Evolutionary conservation across 2,113 vertebrate genomes (phyloP).

Genomic region (Mastomys coucha): DNA sequence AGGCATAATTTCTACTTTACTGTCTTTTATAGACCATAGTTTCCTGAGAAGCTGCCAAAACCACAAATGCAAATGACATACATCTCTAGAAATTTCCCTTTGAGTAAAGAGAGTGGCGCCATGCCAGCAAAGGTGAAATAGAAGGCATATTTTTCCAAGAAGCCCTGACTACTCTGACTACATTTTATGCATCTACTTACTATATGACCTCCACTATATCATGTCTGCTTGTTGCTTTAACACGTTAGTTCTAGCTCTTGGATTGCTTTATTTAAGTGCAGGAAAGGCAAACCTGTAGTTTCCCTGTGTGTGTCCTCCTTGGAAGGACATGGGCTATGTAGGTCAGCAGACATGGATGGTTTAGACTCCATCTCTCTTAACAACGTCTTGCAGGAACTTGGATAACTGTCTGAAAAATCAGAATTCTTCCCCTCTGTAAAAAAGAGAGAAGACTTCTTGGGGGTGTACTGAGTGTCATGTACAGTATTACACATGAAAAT

Average conservation of each 20-base stretch:
- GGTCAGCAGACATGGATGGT: background rate
- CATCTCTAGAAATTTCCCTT: slow-evolving; percentile 65
- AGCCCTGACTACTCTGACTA: background rate
- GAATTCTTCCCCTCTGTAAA: slow-evolving; percentile 44
- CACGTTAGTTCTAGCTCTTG: slow-evolving; percentile 28
- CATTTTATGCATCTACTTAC: slow-evolving; percentile 44
- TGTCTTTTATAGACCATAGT: slow-evolving; percentile 40
- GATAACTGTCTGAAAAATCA: background rate
- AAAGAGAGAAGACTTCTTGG: slow-evolving; percentile 25
- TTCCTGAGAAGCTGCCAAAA: slow-evolving; percentile 71
- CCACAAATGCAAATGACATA: slow-evolving; percentile 55
- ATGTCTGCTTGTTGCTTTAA: slow-evolving; percentile 22
- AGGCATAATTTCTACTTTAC: slow-evolving; percentile 53
- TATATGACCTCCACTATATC: slow-evolving; percentile 48
- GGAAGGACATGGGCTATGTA: slow-evolving; percentile 43
- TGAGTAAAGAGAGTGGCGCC: slow-evolving; percentile 24
- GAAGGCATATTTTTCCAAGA: slow-evolving; percentile 20
- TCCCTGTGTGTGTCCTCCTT: slow-evolving; percentile 57
- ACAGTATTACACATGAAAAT: slow-evolving; percentile 18
- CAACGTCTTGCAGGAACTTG: background rate
- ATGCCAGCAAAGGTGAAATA: slow-evolving; percentile 51
- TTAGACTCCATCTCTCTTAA: slow-evolving; percentile 36
- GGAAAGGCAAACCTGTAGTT: background rate
- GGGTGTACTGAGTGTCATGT: background rate
- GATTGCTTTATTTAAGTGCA: slow-evolving; percentile 65